Conservation (phyloP, 2,113 vertebrate genomes). For the Vidua macroura region DNA sequence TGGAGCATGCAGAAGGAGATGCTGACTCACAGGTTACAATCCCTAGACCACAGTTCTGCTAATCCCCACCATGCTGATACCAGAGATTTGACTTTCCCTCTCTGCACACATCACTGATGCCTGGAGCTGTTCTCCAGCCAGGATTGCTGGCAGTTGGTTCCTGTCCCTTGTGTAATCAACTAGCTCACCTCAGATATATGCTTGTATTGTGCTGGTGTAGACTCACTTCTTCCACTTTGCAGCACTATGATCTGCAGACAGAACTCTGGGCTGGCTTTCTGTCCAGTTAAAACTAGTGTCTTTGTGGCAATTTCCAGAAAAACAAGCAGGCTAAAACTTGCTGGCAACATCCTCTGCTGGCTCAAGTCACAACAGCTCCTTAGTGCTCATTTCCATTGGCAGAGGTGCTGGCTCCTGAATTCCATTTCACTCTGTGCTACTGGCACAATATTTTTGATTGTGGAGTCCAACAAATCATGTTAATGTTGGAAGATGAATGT, state of each 20-base stretch:
- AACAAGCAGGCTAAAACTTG: neutral
- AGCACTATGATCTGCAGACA: neutral
- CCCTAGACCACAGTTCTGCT: neutral
- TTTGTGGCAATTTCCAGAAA: constrained; percentile 35
- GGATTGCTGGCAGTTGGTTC: constrained; percentile 42
- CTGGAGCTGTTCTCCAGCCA: constrained; percentile 48
- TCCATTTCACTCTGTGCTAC: neutral
- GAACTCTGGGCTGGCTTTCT: neutral
- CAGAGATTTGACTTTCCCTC: constrained; percentile 13
- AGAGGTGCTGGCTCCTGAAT: neutral
- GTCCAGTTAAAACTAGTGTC: constrained; percentile 32
- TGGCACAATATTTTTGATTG: neutral
- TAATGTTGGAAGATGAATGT: neutral
- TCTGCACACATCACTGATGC: neutral
- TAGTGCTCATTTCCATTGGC: neutral
- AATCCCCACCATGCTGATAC: neutral
- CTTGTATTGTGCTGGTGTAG: constrained; percentile 46
- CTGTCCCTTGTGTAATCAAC: constrained; percentile 63
- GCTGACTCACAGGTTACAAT: neutral
- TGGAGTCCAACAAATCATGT: neutral
- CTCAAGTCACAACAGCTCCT: neutral
- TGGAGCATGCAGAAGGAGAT: neutral
- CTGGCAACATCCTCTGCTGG: neutral
- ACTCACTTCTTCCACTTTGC: constrained; percentile 42
- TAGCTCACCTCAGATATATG: constrained; percentile 70